Evolutionary conservation across 2,888 invertebrate species (phyloP), one percentile per base, ranked within the genome.

Genomic region (Drosophila austrosaltans): DNA sequence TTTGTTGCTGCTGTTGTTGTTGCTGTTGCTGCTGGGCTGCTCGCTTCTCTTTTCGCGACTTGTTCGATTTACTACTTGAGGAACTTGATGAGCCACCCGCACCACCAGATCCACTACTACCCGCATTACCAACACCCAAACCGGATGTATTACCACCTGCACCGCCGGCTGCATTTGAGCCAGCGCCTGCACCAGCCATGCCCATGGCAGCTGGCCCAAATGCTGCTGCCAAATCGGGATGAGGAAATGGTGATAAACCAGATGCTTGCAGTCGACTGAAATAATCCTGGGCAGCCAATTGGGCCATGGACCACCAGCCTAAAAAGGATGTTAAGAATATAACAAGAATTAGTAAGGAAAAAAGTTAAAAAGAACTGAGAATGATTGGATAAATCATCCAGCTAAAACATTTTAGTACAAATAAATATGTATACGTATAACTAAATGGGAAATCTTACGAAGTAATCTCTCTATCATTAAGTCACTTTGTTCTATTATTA

Each of bases 261-360:
- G 96, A 95, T 2, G 96, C 96, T 92, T 97, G 97, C 77, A 97
- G 93, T 71, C 97, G 94, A 57, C 96, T 96, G 79, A 97, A 94
- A 93, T 97, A 97, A 92, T 97, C 97, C 92, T 97, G 97, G 0
- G 97, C 97, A 40, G 97, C 97, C 82, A 97, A 93, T 91, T 97
- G 97, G 53, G 97, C 97, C 96, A 97, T 97, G 25, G 96, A 96
- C 97, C 97, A 97, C 97, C 97, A 97, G 92, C 96, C 96, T 96
- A 92, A 3, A 40, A 4, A 10, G 1, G 7, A 16, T 58, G 63
- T 56, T 59, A 22, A 25, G 16, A 53, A 25, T 5, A 5, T 30
- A 5, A 8, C 8, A 2, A 44, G 8, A 1, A 28, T 44, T 36
- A 28, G 6, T 12, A 30, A 30, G 4, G 30, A 5, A 6, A 30